Conservation (phyloP, 2,113 vertebrate species). For the Ivindomyrus marchei region DNA sequence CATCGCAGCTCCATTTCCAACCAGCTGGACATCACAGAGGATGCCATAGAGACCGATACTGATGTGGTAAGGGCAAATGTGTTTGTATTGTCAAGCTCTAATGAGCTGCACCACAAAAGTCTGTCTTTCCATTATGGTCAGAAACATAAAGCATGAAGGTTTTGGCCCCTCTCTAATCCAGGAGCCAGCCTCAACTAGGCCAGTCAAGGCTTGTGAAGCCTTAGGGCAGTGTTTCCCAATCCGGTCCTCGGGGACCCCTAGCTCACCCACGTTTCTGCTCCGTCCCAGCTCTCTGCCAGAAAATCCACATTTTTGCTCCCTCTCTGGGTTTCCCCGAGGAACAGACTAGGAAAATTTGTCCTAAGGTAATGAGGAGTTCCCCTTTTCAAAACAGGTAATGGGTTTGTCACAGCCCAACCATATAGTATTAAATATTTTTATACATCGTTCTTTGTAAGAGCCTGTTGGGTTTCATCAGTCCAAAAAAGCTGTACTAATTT, state of each 20-base stretch:
- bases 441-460: neutral
- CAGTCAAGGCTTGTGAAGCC: neutral
- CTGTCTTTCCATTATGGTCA: neutral
- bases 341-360: too few relatives aligned
- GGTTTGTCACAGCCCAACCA: neutral
- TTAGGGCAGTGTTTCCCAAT: neutral
- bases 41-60: slow-evolving; percentile 79
- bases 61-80: slow-evolving; percentile 75
- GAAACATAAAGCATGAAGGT: neutral
- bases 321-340: too few relatives aligned
- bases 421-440: neutral
- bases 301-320: neutral
- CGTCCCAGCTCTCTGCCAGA: neutral
- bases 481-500: too few relatives aligned
- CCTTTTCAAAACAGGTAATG: neutral
- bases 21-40: slow-evolving; percentile 50
- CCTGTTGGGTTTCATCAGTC: too few relatives aligned
- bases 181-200: neutral
- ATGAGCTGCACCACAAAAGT: neutral
- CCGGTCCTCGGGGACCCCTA: neutral
- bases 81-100: neutral
- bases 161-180: neutral
- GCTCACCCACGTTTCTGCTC: neutral
- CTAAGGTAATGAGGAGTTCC: neutral
- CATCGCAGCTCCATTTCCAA: slow-evolving; percentile 42